Conservation (phyloP, 2,797 vertebrate genomes). For the Choloepus didactylus region DNA sequence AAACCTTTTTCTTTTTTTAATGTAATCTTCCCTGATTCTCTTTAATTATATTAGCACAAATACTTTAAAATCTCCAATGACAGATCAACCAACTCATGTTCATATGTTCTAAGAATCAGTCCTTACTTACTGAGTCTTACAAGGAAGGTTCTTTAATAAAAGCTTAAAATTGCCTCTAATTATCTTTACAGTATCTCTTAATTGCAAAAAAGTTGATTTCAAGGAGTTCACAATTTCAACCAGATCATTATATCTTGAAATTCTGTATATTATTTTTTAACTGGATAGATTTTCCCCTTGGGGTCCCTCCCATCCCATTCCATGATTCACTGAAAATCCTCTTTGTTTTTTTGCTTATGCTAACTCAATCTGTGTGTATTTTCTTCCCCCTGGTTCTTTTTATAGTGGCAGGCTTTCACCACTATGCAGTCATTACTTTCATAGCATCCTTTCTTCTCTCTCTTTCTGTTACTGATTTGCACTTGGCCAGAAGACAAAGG, state of each 20-base stretch:
- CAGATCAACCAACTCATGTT: neutral
- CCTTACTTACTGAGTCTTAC: neutral
- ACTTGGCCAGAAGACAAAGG: neutral
- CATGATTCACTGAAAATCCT: neutral
- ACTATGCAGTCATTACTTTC: neutral
- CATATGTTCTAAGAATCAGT: neutral
- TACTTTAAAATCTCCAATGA: neutral
- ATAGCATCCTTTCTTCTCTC: neutral
- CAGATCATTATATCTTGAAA: neutral
- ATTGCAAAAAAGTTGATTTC: neutral
- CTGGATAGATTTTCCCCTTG: neutral
- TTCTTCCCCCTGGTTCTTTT: neutral
- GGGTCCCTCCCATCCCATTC: neutral
- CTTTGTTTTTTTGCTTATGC: neutral
- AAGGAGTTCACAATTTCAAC: neutral
- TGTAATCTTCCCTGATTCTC: neutral
- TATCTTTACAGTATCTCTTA: neutral
- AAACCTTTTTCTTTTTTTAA: neutral
- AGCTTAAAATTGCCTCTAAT: constrained; percentile 11
- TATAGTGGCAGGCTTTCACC: neutral
- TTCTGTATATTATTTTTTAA: neutral
- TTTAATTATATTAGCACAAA: neutral
- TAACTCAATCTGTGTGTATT: neutral
- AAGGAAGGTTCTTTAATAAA: neutral
- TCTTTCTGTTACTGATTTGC: neutral